Base-by-base conservation (phyloP, 2,113 vertebrate species). In the Syrrhaptes paradoxus region DNA sequence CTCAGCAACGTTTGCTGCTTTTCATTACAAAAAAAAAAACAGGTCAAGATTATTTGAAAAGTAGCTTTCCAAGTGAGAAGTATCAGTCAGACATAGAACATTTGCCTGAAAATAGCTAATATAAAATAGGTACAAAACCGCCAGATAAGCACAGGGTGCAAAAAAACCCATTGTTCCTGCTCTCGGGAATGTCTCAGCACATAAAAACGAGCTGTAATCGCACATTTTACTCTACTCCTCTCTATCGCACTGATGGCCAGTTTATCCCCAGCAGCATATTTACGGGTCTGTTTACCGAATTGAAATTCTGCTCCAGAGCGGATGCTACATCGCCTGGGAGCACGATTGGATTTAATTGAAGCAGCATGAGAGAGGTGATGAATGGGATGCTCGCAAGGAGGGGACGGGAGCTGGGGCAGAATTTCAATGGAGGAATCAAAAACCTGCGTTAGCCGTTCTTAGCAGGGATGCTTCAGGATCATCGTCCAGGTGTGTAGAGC, bases 231-330 rank as follows among this genome's bases (percentile, higher is more conserved):
- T 94, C 87, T 65, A 74, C 79, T 96, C 51, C 91, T 92, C 94
- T 93, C 95, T 76, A 58, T 92, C 95, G 94, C 95, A 89, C 96
- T 91, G 95, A 97, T 96, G 97, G 97, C 96, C 96, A 96, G 96
- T 98, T 98, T 97, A 96, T 95, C 97, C 97, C n/a, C 93, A 75
- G 96, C 89, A 67, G 96, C 92, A 73, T 96, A 97, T 97, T 97
- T 96, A 97, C 95, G 76, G 95, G 97, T 87, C 93, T 95, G 92
- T 96, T 88, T 94, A 78, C 67, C 1, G 67, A 97, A 97, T 85
- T 97, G 97, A 95, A 97, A 96, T 90, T 96, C 96, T 81, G 85
- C 93, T 92, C 95, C 43, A 34, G 92, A 67, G 74, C 41, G 76
- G 94, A 77, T 74, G 87, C 90, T 92, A 38, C 93, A 68, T 59